Evolutionary conservation across 2,113 vertebrate species (phyloP), one percentile per base, ranked within the genome.

Genomic region (Etheostoma cragini): DNA sequence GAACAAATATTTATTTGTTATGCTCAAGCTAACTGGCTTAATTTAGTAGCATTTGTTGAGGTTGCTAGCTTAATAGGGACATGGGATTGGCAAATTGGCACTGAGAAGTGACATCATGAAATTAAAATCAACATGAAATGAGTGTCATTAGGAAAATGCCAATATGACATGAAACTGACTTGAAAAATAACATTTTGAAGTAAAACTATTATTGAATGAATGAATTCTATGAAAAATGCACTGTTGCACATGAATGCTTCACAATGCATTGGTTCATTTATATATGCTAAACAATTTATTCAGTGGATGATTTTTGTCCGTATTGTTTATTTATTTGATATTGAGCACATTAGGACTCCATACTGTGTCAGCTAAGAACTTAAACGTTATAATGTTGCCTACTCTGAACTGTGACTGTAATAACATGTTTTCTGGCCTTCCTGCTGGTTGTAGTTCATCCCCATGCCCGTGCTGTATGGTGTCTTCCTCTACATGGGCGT

Each of bases 401-500:
- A 42, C 38, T 76, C 5, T 30, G 13, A 53, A n/a, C 1, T 13
- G 7, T 52, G 22, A 47, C 10, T 10, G 8, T 52, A 52, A 49
- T 24, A 16, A 62, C 38, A 56, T 16, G n/a, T 62, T 65, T 75
- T 56, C 15, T n/a, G 57, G 0, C 0, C 30, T 7, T 68, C 17
- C 12, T 56, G 19, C 58, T 75, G 60, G 79, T 85, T 67, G 3
- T 68, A 99, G 98, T 98, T 94, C 81, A 99, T 99, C 78, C 98
- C 98, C 3, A 95, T 99, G 98, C 97, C 98, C 0, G 98, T 98
- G 85, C 95, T 99, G 2, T 98, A 99, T 0, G 97, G 98, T 0
- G 96, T 99, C 83, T 99, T 99, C 81, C 97, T 99, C 81, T 98
- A 98, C 95, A 98, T 99, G 98, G 98, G 98, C 0, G 98, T 98